Evolutionary conservation across 1,140 invertebrate genomes (phyloP).

Genomic region (Cydia pomonella): DNA sequence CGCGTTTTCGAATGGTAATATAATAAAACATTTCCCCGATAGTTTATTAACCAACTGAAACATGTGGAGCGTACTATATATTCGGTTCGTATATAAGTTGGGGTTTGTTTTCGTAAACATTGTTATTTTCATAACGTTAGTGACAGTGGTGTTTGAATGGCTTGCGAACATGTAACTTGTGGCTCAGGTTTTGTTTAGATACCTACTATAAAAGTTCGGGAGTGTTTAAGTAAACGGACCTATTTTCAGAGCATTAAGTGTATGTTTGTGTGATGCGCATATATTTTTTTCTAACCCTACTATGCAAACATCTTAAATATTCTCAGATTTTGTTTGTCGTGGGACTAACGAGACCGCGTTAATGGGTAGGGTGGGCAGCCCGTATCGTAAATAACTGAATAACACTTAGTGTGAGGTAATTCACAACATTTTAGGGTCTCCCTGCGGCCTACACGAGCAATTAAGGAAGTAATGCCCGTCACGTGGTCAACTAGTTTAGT

Average conservation of each 20-base stretch:
- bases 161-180: too few species aligned
- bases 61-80: too few species aligned
- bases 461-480: constrained; percentile 30
- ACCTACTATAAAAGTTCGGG: too few species aligned
- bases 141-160: too few species aligned
- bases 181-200: too few species aligned
- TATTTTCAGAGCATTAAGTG: neutral
- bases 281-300: neutral
- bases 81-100: too few species aligned
- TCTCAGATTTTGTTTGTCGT: constrained; percentile 28
- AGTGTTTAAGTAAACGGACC: neutral
- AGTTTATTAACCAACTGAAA: too few species aligned
- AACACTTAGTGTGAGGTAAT: constrained; percentile 34
- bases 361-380: constrained; percentile 33
- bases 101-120: too few species aligned
- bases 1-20: too few species aligned
- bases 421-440: constrained; percentile 36
- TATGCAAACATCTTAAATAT: constrained; percentile 28
- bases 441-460: constrained; percentile 34
- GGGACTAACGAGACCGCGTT: constrained; percentile 30
- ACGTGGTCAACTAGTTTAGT: constrained; percentile 34
- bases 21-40: too few species aligned
- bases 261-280: neutral
- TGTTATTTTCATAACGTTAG: too few species aligned
- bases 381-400: constrained; percentile 36